A percentile compares a stretch with the other conserved stretches of the same genome.
These are phyloP conservation scores for human DNA, from an alignment of 2,113 vertebrate genomes.

Conservation along the genomic window GRCh38 chr5:44187501-44188000, in stretches of 20 bases:
- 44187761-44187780: neutral
- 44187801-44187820: neutral
- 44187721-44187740: neutral
- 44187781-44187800: neutral
- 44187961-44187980: neutral
- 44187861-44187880: too few relatives aligned
- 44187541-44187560: neutral
- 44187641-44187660: too few relatives aligned
- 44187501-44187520: neutral
- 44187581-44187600: neutral
- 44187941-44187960: neutral
- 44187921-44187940: neutral
- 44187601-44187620: neutral
- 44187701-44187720: neutral
- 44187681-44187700: neutral
- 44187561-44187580: neutral
- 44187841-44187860: too few relatives aligned
- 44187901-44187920: neutral
- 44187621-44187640: too few relatives aligned
- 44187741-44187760: neutral
- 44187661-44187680: neutral
- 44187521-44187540: neutral
- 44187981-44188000: neutral
- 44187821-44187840: neutral
- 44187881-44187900: neutral